These are phyloP conservation scores for Ovis aries DNA, from an alignment of 2,113 vertebrate genomes.

Conservation along the genomic window ARS-UI_Ramb_v3.0 NC_056059.1:12367001-12367500, in stretches of 20 bases:
- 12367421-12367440: neutral
- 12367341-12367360: neutral
- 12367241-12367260: neutral
- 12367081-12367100: neutral
- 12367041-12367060: neutral
- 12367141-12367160: neutral
- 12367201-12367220: neutral
- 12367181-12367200: neutral
- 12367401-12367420: neutral
- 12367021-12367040: neutral
- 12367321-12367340: neutral
- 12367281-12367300: neutral
- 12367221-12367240: neutral
- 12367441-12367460: neutral
- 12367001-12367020: neutral
- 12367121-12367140: neutral
- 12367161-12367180: neutral
- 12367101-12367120: neutral
- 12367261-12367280: neutral
- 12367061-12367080: slow-evolving; percentile 4
- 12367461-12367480: neutral
- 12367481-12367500: neutral
- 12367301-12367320: neutral
- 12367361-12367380: neutral
- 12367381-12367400: neutral